phyloP scores from a whole-genome alignment of 2,888 invertebrate genomes.

The Eilema sororculum region DNA sequence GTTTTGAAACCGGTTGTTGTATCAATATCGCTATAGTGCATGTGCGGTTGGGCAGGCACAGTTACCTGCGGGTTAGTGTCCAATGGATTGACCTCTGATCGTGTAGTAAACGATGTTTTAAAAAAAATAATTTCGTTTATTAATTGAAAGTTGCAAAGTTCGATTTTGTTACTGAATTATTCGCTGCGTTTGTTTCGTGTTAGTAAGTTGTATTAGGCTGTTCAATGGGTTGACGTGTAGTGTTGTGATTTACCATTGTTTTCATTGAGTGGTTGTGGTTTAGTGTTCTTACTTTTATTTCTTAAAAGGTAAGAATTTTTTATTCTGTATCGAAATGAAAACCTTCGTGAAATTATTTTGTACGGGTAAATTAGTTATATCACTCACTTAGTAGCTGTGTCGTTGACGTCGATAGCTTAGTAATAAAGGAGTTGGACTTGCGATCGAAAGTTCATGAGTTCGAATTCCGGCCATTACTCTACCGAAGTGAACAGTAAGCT shows the following conservation, averaged over 20 bases:
- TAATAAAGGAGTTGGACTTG: too few relatives aligned
- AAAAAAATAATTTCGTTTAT: background rate
- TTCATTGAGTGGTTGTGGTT: background rate
- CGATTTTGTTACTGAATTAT: background rate
- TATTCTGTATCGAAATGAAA: background rate
- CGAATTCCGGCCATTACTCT: too few relatives aligned
- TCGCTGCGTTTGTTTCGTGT: background rate
- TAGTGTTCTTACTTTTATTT: background rate
- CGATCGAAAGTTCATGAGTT: too few relatives aligned
- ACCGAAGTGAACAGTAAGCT: too few relatives aligned
- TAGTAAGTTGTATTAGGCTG: background rate
- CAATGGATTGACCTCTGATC: background rate
- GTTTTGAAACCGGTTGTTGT: constrained; percentile 46
- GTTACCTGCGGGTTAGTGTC: background rate
- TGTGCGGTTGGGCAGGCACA: constrained; percentile 28
- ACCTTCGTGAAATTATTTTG: too few relatives aligned
- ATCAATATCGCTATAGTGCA: constrained; percentile 37
- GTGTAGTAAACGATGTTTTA: constrained; percentile 4
- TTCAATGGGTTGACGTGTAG: background rate
- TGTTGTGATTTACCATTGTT: background rate
- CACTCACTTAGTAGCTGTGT: too few relatives aligned
- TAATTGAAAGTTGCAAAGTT: background rate
- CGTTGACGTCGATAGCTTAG: too few relatives aligned
- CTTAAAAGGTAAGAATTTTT: background rate
- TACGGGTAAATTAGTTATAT: too few relatives aligned